These are phyloP conservation scores for Ispidina picta DNA, from an alignment of 2,797 vertebrate genomes.

Conservation along the genomic window DNA sequence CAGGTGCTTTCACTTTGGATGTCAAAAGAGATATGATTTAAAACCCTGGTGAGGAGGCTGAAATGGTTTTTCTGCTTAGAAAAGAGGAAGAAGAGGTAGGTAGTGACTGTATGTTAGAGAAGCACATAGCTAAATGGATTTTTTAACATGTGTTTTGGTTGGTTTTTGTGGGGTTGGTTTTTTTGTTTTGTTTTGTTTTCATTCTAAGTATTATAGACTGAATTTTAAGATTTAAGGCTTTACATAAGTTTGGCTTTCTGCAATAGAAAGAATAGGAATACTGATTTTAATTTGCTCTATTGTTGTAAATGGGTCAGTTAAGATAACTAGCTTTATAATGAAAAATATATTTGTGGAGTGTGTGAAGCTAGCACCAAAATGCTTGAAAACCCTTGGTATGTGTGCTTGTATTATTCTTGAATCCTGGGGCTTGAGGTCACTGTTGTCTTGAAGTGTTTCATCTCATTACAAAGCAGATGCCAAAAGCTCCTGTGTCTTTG, in stretches of 20 bases:
- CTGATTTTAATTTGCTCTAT: neutral
- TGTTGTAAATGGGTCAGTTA: neutral
- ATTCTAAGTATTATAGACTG: neutral
- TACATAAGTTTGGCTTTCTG: neutral
- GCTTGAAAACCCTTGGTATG: neutral
- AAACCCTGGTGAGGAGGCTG: neutral
- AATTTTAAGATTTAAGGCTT: neutral
- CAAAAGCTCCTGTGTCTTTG: neutral
- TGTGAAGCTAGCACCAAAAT: neutral
- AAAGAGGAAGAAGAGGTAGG: neutral
- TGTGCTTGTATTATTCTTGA: neutral
- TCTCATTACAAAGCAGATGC: neutral
- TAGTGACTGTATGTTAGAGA: neutral
- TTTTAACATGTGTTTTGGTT: neutral
- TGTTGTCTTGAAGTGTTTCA: accelerated
- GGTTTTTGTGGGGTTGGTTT: neutral
- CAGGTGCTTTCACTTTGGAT: neutral
- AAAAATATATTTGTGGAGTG: neutral
- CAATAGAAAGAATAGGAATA: neutral
- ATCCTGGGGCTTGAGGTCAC: neutral
- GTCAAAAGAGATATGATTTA: neutral
- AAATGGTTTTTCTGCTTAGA: neutral
- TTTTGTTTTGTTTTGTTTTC: neutral
- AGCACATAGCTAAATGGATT: accelerated
- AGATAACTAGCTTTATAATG: neutral